Base-by-base conservation (phyloP, 1,140 invertebrate genomes). In the Stegodyphus dumicola region DNA sequence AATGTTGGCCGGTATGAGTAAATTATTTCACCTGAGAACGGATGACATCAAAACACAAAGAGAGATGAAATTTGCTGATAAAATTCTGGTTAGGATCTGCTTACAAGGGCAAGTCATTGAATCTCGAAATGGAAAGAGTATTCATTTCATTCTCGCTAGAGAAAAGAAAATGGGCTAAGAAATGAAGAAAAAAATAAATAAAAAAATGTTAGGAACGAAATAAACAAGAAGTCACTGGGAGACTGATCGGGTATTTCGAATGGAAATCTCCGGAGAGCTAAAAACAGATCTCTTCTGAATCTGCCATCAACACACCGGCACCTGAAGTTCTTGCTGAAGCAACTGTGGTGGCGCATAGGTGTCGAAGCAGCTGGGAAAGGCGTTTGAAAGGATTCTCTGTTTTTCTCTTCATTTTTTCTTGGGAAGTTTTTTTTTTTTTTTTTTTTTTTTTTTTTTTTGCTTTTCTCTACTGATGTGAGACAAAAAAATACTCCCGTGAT, bases 251-350 rank as follows among this genome's bases (percentile, higher is more conserved):
- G 67, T 64, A 60, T 73, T 71, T 60, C 53, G 54, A 56, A 73
- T 73, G 53, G 78, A 73, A 73, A 81, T 81, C 78, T 74, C 78
- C 52, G 70, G 78, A 60, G 78, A 81, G 15, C 56, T 73, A 48
- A 60, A 54, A 81, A 73, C 78, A 81, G 67, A 73, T 81, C 69
- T 73, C 70, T 81, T 56, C 49, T 18, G 51, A 71, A 13, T 10
- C 48, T 64, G 69, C 53, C 54, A 71, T 56, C 69, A 71, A 73
- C 78, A 64, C 33, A 18, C 7, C 5, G 53, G 64, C 70, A 81
- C 70, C 78, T 81, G 69, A 73, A 73, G 67, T 70, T 60, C 73
- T 56, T 48, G 11, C 73, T 33, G 33, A 54, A 13, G 53, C 73
- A 48, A 48, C 33, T 33, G 33, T 33, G 33, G 33, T 33, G 33